These are phyloP conservation scores for Caloenas nicobarica DNA, from an alignment of 2,113 vertebrate genomes.

Conservation along the genomic window DNA sequence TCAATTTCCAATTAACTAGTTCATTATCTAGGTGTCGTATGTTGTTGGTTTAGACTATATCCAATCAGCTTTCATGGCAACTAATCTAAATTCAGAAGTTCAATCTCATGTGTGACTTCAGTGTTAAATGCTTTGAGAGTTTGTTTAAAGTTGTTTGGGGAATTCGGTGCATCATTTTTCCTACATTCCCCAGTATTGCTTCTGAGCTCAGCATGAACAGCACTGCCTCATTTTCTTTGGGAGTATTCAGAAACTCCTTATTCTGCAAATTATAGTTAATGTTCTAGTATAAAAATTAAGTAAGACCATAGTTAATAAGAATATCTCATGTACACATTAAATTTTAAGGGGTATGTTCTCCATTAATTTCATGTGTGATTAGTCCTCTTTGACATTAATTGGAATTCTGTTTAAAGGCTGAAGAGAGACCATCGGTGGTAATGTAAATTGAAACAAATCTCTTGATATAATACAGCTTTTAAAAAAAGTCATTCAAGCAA, in stretches of 20 bases:
- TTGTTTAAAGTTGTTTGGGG: not conserved
- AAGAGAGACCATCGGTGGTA: not conserved
- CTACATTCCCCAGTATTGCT: not conserved
- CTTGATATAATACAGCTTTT: not conserved
- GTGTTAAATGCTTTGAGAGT: not conserved
- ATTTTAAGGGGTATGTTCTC: conserved; percentile 1
- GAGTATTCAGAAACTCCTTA: not conserved
- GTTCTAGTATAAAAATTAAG: conserved; percentile 12
- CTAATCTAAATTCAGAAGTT: not conserved
- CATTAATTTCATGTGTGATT: not conserved
- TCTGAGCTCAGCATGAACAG: not conserved
- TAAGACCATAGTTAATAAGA: not conserved
- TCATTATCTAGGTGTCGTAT: not conserved
- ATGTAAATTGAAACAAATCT: conserved; percentile 37
- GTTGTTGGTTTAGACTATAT: not conserved
- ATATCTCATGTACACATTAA: not conserved
- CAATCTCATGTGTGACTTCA: not conserved
- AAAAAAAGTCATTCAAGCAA: not conserved
- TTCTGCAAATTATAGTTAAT: conserved; percentile 1
- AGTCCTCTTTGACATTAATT: conserved; percentile 6
- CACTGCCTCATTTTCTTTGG: not conserved
- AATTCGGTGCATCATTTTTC: not conserved
- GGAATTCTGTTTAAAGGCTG: conserved; percentile 7
- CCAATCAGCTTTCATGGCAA: not conserved
- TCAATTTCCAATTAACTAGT: not conserved